Evolutionary conservation across 2,797 vertebrate genomes (phyloP).

Genomic region (Anguilla pacifica): DNA sequence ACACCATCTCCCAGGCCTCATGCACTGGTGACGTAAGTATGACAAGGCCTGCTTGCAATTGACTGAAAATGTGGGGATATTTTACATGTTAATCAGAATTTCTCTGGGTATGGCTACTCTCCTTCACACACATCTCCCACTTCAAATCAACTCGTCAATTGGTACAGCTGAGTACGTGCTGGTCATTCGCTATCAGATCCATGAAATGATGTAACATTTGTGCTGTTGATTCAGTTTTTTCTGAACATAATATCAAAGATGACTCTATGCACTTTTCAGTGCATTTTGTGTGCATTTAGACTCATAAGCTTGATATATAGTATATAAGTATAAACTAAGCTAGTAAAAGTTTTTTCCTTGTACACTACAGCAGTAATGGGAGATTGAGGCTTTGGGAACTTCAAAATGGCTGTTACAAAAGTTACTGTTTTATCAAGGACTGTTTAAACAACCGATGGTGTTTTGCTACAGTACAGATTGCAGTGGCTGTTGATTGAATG

Average conservation of each 20-base stretch:
- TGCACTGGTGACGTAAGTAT: slow-evolving; percentile 80
- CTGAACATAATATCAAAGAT: neutral
- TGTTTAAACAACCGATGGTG: neutral
- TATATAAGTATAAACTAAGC: too few species aligned
- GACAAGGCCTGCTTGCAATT: neutral
- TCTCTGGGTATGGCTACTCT: neutral
- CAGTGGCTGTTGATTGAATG: neutral
- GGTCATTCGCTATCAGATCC: neutral
- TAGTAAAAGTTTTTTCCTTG: neutral
- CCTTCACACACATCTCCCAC: neutral
- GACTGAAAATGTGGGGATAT: too few species aligned
- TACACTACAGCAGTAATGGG: neutral
- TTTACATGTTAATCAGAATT: neutral
- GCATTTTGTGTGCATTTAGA: neutral
- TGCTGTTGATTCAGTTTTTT: neutral
- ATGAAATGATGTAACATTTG: neutral
- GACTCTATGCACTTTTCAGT: neutral
- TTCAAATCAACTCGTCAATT: neutral
- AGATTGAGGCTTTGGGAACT: neutral
- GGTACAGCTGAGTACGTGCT: neutral
- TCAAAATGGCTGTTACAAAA: neutral
- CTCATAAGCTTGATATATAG: neutral
- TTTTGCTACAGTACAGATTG: neutral
- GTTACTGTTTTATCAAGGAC: neutral
- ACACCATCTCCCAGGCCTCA: slow-evolving; percentile 81